A percentile compares a stretch with the other conserved stretches of the same genome.
Evolutionary conservation across 2,113 vertebrate species (phyloP).

Genomic region (Heterotis niloticus): DNA sequence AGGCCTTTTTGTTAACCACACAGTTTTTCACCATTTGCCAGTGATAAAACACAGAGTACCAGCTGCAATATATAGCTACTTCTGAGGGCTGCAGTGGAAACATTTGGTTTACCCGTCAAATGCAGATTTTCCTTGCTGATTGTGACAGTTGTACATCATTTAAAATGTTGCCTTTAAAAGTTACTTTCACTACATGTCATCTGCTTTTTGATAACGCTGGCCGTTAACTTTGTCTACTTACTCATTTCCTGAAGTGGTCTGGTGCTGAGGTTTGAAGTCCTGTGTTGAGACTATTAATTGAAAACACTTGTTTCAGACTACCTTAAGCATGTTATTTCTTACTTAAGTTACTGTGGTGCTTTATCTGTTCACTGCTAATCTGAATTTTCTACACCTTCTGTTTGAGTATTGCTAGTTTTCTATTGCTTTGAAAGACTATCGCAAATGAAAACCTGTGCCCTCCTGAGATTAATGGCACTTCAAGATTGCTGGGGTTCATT

Average conservation of each 20-base stretch:
- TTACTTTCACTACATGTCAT: background rate
- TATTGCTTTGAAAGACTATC: background rate
- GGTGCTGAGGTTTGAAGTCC: background rate
- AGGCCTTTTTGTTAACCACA: background rate
- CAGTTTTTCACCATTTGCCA: background rate
- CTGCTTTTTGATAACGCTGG: background rate
- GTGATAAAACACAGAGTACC: background rate
- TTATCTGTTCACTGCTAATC: background rate
- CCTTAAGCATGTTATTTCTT: too few relatives aligned
- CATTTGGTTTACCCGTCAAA: conserved; percentile 1
- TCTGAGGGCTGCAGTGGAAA: conserved; percentile 3
- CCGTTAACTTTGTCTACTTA: background rate
- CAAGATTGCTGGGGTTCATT: background rate
- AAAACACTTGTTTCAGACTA: background rate
- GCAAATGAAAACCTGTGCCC: background rate
- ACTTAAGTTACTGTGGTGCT: conserved; percentile 5
- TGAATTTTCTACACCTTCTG: background rate
- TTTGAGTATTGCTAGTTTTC: background rate
- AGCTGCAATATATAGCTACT: background rate
- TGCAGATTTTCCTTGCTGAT: conserved; percentile 9
- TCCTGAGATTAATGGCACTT: background rate
- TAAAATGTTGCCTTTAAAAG: background rate
- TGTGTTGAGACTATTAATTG: background rate
- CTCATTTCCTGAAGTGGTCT: background rate
- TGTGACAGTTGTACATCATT: background rate